A percentile compares a stretch with the other conserved stretches of the same genome.
phyloP scores from a whole-genome alignment of 2,888 invertebrate species.

The Leptodirus hochenwartii region DNA sequence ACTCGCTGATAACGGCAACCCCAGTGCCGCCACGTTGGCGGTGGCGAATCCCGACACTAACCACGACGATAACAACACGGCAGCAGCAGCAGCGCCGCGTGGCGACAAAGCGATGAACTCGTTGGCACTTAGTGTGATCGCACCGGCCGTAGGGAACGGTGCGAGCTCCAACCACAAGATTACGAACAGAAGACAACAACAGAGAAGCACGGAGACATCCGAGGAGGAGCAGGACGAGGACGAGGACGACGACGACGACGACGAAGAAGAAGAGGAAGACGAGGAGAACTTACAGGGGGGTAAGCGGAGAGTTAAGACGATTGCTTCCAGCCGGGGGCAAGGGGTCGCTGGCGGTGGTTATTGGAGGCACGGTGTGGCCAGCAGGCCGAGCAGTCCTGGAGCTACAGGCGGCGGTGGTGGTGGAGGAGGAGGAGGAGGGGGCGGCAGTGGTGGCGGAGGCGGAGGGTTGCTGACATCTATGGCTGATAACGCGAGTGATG shows the following conservation, averaged over 20 bases:
- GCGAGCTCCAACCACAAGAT: constrained; percentile 17
- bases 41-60: constrained; percentile 23
- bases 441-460: constrained; percentile 15
- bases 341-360: constrained; percentile 29
- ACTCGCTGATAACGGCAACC: constrained; percentile 16
- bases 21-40: constrained; percentile 25
- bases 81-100: constrained; percentile 29
- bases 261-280: constrained; percentile 17
- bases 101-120: constrained; percentile 21
- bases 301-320: constrained; percentile 30
- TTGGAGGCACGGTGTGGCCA: constrained; percentile 32
- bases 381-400: constrained; percentile 29
- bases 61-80: constrained; percentile 28
- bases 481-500: constrained; percentile 40
- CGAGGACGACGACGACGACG: constrained; percentile 15
- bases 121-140: constrained; percentile 15
- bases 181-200: constrained; percentile 14
- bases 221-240: constrained; percentile 21
- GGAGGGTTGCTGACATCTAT: constrained; percentile 23
- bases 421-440: constrained; percentile 23
- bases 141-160: constrained; percentile 17
- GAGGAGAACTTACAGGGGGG: constrained; percentile 25
- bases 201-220: constrained; percentile 20
- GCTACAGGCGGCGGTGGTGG: no score
- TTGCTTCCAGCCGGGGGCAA: constrained; percentile 28